These are phyloP conservation scores for Prenolepis imparis DNA, from an alignment of 2,888 invertebrate genomes.

Conservation along the genomic window DNA sequence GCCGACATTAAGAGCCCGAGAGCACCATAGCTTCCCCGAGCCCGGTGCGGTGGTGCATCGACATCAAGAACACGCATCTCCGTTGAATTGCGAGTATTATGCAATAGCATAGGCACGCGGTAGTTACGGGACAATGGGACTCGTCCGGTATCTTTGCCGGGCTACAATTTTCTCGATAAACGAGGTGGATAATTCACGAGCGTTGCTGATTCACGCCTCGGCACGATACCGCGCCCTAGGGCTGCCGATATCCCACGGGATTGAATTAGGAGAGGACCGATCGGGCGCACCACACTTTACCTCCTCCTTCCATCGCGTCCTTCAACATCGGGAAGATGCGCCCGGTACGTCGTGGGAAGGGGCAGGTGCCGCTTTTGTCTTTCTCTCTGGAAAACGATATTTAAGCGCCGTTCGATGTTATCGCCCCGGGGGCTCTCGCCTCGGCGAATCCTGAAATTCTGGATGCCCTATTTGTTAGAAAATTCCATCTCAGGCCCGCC, in stretches of 20 bases:
- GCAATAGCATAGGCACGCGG: constrained; percentile 54
- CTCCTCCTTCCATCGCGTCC: constrained; percentile 49
- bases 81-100: constrained; percentile 52
- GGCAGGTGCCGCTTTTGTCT: constrained; percentile 76
- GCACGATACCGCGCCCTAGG: constrained; percentile 60
- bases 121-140: constrained; percentile 63
- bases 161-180: constrained; percentile 79
- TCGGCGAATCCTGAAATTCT: constrained; percentile 64
- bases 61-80: constrained; percentile 50
- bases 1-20: constrained; percentile 41
- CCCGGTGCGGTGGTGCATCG: background rate
- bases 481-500: constrained; percentile 61
- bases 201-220: constrained; percentile 74
- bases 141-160: constrained; percentile 64
- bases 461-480: constrained; percentile 67
- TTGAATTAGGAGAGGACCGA: constrained; percentile 76
- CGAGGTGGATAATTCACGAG: constrained; percentile 80
- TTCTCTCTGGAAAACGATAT: constrained; percentile 72
- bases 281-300: constrained; percentile 70
- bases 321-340: constrained; percentile 54
- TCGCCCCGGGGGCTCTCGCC: constrained; percentile 63
- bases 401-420: constrained; percentile 76
- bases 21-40: constrained; percentile 21
- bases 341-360: constrained; percentile 68
- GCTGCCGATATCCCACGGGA: constrained; percentile 75